phyloP scores from a whole-genome alignment of 2,113 vertebrate species.

The Poeciliopsis retropinna region DNA sequence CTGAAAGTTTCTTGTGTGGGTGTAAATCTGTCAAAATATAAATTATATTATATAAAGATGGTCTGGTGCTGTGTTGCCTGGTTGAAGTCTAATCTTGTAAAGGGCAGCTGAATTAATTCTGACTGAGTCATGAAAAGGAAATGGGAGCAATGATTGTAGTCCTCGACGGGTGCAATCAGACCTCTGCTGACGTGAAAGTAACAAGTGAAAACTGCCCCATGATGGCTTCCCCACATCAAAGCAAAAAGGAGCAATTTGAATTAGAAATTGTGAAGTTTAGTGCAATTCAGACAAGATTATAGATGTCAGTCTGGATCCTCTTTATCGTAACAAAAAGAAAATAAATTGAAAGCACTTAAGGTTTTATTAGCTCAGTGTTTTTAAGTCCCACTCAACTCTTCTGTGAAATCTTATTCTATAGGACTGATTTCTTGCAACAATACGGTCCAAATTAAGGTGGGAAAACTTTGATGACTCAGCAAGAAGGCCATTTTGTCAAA shows the following conservation, averaged over 20 bases:
- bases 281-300: background rate
- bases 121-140: slow-evolving; percentile 64
- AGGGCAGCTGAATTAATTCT: slow-evolving; percentile 67
- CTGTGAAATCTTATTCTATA: slow-evolving; percentile 7
- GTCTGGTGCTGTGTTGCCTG: slow-evolving; percentile 34
- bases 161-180: slow-evolving; percentile 33
- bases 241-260: slow-evolving; percentile 21
- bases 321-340: slow-evolving; percentile 20
- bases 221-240: slow-evolving; percentile 41
- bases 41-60: slow-evolving; percentile 51
- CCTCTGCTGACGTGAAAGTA: slow-evolving; percentile 25
- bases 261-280: slow-evolving; percentile 22
- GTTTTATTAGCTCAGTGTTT: slow-evolving; percentile 40
- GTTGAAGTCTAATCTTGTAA: slow-evolving; percentile 59
- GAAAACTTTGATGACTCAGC: slow-evolving; percentile 16
- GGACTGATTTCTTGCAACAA: slow-evolving; percentile 39
- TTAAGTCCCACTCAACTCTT: slow-evolving; percentile 19
- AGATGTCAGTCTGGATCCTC: slow-evolving; percentile 14
- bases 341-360: background rate
- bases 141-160: slow-evolving; percentile 57
- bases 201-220: slow-evolving; percentile 31
- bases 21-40: slow-evolving; percentile 47
- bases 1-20: slow-evolving; percentile 18
- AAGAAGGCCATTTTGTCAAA: slow-evolving; percentile 28
- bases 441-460: background rate